Evolutionary conservation across 1,140 invertebrate genomes (phyloP), one percentile per base, ranked within the genome.

Genomic region (Hestina assimilis): DNA sequence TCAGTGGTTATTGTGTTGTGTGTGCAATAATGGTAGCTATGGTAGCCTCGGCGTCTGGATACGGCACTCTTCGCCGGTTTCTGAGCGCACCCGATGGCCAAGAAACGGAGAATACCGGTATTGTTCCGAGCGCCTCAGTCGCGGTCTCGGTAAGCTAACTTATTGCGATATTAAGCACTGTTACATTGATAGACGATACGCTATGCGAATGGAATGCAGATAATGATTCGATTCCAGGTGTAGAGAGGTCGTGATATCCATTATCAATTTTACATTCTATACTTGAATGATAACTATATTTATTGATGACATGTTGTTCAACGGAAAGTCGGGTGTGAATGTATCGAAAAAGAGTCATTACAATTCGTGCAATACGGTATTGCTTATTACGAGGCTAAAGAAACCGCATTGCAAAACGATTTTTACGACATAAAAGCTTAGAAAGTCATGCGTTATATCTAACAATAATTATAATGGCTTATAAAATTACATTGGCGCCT

Each of bases 11-110:
- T 59, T 64, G 78, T 79, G 77, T 68, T 64, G 73, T 78, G 73
- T 59, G 74, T 64, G 63, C 62, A 14, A 78, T 63, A 63, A 87
- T 87, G 84, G 82, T 87, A 72, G 79, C 82, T 21, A 87, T 85
- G 83, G 80, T 87, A 48, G 84, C 84, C 51, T 87, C 84, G 23
- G 83, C 84, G 53, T 87, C 83, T 63, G 84, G 84, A 73, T 85
- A 84, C 69, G 84, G 83, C 77, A 83, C 84, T 46, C 70, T 86
- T 41, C 81, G 84, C 71, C 79, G 84, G 43, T 88, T 86, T 63
- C 69, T 88, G 21, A 87, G 84, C 75, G 84, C 74, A 19, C 82
- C 84, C 47, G 82, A 83, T 42, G 84, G 84, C 53, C 80, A 82
- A 43, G 68, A 71, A 28, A 57, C 62, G 15, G 56, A 63, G 9